Percentiles rank a stretch among this genome's conserved stretches.
phyloP scores from a whole-genome alignment of 2,797 vertebrate genomes.

The Pogoniulus pusillus region DNA sequence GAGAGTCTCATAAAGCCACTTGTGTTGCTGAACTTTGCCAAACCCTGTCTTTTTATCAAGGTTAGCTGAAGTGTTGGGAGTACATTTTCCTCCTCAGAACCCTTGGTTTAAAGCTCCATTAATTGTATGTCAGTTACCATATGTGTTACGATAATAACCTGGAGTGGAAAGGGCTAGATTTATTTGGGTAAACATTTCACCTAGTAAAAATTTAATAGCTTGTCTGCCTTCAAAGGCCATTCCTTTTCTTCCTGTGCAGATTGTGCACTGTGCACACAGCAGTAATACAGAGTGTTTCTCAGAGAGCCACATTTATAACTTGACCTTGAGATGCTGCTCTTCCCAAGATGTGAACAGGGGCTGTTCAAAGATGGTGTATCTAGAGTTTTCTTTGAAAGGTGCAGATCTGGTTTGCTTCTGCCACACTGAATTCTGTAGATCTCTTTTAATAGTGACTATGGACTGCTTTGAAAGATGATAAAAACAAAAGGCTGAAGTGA shows the following conservation, averaged over 20 bases:
- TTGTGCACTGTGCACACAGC: neutral
- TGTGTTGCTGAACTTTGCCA: neutral
- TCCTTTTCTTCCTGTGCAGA: neutral
- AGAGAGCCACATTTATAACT: neutral
- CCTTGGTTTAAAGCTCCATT: conserved; percentile 38
- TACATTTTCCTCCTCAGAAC: neutral
- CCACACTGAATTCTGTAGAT: neutral
- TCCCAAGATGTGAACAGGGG: fast-evolving
- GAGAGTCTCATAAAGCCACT: neutral
- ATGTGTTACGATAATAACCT: conserved; percentile 43
- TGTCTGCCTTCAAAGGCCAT: neutral
- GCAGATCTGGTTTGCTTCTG: neutral
- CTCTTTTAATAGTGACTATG: conserved; percentile 27
- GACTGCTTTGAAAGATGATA: conserved; percentile 1
- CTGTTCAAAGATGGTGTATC: neutral
- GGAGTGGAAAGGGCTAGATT: conserved; percentile 40
- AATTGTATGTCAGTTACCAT: neutral
- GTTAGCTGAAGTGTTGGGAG: neutral
- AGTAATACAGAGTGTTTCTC: neutral
- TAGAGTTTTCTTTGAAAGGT: neutral
- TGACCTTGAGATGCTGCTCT: neutral
- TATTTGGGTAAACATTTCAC: conserved; percentile 49
- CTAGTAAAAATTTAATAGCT: conserved; percentile 53
- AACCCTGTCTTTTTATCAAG: conserved; percentile 6
- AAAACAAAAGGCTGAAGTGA: conserved; percentile 1